Evolutionary conservation across 2,888 invertebrate genomes (phyloP).

Genomic region (Acronicta alni): DNA sequence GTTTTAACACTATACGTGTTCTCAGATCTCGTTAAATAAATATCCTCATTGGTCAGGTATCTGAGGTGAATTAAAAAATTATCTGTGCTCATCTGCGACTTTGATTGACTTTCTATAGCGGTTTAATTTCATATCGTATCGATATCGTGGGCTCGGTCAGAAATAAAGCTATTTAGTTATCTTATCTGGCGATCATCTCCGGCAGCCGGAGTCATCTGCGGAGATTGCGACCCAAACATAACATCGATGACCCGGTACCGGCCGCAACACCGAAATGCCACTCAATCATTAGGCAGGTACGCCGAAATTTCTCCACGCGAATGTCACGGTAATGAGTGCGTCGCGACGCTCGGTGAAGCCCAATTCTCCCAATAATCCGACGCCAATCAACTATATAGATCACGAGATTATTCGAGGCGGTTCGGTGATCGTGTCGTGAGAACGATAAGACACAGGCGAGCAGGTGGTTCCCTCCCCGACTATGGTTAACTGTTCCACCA

Average conservation of each 20-base stretch:
- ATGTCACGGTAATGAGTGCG: constrained; percentile 81
- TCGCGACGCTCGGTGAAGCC: constrained; percentile 72
- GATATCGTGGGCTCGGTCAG: constrained; percentile 76
- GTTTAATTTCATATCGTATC: constrained; percentile 78
- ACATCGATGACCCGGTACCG: constrained; percentile 76
- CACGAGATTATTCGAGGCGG: constrained; percentile 81
- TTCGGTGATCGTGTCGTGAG: constrained; percentile 84
- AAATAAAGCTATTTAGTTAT: constrained; percentile 81
- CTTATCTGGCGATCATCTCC: constrained; percentile 75
- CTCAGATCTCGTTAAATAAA: background rate
- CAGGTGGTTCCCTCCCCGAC: constrained; percentile 86
- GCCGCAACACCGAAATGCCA: constrained; percentile 72
- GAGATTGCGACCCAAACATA: constrained; percentile 77
- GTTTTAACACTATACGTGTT: constrained; percentile 8
- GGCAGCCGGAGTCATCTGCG: constrained; percentile 65
- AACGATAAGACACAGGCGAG: constrained; percentile 80
- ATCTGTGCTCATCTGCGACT: constrained; percentile 66
- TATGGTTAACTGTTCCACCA: constrained; percentile 85
- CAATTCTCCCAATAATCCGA: constrained; percentile 83
- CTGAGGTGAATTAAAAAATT: constrained; percentile 61
- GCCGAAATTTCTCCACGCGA: constrained; percentile 79
- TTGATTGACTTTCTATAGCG: constrained; percentile 86
- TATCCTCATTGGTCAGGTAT: constrained; percentile 17
- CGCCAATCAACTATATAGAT: constrained; percentile 87
- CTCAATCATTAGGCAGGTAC: constrained; percentile 72